Conservation (phyloP, 2,797 vertebrate species). For the Dryobates pubescens region DNA sequence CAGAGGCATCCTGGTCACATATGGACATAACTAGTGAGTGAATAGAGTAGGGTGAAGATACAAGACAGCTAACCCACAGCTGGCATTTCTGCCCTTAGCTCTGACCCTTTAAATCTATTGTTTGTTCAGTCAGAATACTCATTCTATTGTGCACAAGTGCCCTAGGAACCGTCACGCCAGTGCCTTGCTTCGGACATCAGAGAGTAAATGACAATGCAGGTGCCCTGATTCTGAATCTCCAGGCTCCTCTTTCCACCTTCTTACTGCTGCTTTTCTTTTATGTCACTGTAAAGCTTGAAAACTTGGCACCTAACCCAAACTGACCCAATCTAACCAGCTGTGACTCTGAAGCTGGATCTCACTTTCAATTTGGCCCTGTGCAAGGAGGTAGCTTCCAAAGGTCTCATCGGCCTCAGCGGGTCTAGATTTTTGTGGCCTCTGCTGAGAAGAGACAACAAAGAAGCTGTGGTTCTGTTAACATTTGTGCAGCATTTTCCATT, state of each 20-base stretch:
- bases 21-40: neutral
- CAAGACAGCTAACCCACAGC: neutral
- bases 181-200: neutral
- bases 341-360: neutral
- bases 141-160: neutral
- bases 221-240: neutral
- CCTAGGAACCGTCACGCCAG: neutral
- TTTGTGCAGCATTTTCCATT: fast-evolving
- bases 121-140: neutral
- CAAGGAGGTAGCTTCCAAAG: neutral
- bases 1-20: neutral
- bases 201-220: neutral
- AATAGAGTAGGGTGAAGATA: neutral
- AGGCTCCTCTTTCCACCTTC: neutral
- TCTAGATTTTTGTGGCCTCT: neutral
- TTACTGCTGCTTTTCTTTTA: neutral
- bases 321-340: neutral
- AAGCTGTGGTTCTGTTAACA: neutral
- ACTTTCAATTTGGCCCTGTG: neutral
- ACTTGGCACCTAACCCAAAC: neutral
- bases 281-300: neutral
- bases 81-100: neutral
- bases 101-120: neutral
- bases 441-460: neutral
- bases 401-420: neutral